Conservation (phyloP, 2,888 invertebrate genomes). For the Deroplatys truncata region DNA sequence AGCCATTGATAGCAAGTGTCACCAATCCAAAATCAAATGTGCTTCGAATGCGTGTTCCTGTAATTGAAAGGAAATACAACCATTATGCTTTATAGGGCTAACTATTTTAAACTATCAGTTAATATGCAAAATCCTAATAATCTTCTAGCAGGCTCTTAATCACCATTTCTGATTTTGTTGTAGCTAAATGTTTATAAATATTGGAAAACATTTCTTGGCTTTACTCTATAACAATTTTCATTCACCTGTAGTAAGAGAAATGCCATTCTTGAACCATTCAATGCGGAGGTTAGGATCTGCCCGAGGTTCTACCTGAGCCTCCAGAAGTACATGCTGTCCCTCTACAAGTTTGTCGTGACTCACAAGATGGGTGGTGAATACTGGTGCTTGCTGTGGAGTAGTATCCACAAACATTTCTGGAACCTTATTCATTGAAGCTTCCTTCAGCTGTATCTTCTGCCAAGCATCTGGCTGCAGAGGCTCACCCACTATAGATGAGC, state of each 20-base stretch:
- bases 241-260: slow-evolving; percentile 72
- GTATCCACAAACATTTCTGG: slow-evolving; percentile 84
- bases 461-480: slow-evolving; percentile 86
- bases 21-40: slow-evolving; percentile 97
- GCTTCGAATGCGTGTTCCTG: slow-evolving; percentile 75
- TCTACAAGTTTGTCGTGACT: slow-evolving; percentile 79
- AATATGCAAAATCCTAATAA: no score
- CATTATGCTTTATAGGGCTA: neutral
- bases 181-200: no score
- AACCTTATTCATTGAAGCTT: slow-evolving; percentile 86
- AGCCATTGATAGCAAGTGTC: slow-evolving; percentile 80
- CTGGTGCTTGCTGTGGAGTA: slow-evolving; percentile 85
- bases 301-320: slow-evolving; percentile 87
- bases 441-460: slow-evolving; percentile 87
- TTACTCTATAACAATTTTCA: neutral
- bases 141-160: no score
- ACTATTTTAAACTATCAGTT: no score
- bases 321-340: slow-evolving; percentile 80
- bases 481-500: slow-evolving; percentile 75
- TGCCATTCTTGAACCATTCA: slow-evolving; percentile 92
- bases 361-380: slow-evolving; percentile 89
- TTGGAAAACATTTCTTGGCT: no score
- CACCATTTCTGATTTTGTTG: no score
- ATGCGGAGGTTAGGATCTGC: slow-evolving; percentile 82
- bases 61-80: neutral